These are phyloP conservation scores for Numenius arquata DNA, from an alignment of 2,113 vertebrate species.

Conservation along the genomic window DNA sequence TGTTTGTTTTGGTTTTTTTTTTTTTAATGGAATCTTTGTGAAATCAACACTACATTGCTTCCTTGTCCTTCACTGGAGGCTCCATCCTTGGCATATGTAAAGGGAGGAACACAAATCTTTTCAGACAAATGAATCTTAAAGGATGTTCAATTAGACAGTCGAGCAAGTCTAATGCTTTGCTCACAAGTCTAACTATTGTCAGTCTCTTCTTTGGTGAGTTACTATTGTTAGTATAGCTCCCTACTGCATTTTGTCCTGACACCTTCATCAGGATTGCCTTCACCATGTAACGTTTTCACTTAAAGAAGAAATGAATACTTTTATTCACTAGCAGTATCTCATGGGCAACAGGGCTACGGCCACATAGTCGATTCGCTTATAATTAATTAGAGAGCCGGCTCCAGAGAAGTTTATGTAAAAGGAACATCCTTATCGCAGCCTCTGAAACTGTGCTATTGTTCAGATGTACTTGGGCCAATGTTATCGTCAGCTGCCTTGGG, in stretches of 20 bases:
- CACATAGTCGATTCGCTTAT: background rate
- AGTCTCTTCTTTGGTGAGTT: background rate
- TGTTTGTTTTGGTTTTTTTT: background rate
- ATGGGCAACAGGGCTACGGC: background rate
- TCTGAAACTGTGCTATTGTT: background rate
- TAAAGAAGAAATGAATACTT: background rate
- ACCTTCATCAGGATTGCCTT: background rate
- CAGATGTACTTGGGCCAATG: fast-evolving
- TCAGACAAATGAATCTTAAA: background rate
- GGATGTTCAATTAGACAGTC: background rate
- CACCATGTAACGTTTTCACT: background rate
- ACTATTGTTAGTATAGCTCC: background rate
- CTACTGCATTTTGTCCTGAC: background rate
- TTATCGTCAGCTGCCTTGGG: background rate
- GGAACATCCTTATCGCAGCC: background rate
- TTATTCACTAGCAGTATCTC: background rate
- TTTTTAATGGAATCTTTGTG: background rate
- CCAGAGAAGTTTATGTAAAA: background rate
- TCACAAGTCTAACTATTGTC: background rate
- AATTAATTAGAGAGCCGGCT: background rate
- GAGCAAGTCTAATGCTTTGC: background rate
- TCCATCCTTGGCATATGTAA: background rate
- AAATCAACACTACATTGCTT: background rate
- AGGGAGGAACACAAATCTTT: background rate
- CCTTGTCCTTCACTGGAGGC: background rate